Evolutionary conservation across 2,888 invertebrate genomes (phyloP).

Genomic region (Thecocarcelia acutangulata): DNA sequence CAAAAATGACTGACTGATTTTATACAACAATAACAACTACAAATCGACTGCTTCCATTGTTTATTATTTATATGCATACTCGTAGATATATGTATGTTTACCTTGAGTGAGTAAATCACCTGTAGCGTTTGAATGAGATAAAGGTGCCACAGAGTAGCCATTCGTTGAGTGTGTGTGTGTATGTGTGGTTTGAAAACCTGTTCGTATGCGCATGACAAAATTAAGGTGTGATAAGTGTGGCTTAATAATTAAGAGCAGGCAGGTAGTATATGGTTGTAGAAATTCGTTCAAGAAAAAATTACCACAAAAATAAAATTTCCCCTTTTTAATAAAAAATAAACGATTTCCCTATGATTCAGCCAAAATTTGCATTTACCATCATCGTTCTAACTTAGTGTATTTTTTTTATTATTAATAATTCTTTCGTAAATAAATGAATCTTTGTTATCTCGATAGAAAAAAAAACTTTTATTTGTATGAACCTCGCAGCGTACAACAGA

Average conservation of each 20-base stretch:
- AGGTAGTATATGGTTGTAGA: slow-evolving; percentile 40
- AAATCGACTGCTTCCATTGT: background rate
- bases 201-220: slow-evolving; percentile 73
- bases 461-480: slow-evolving; percentile 11
- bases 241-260: slow-evolving; percentile 45
- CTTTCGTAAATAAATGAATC: slow-evolving; percentile 10
- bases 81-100: background rate
- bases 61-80: slow-evolving; percentile 1
- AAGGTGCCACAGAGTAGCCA: slow-evolving; percentile 58
- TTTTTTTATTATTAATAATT: background rate
- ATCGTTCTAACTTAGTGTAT: too few relatives aligned
- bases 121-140: slow-evolving; percentile 47
- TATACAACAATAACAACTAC: background rate
- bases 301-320: too few relatives aligned
- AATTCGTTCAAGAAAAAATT: too few relatives aligned
- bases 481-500: slow-evolving; percentile 24
- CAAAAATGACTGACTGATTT: slow-evolving; percentile 24
- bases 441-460: slow-evolving; percentile 40
- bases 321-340: background rate
- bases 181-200: slow-evolving; percentile 68
- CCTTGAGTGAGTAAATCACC: slow-evolving; percentile 40
- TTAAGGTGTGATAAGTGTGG: slow-evolving; percentile 68
- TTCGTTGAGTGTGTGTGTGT: background rate
- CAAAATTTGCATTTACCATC: slow-evolving; percentile 34
- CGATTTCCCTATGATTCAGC: slow-evolving; percentile 49